Evolutionary conservation across 1,140 invertebrate species (phyloP).

Genomic region (Planococcus citri): DNA sequence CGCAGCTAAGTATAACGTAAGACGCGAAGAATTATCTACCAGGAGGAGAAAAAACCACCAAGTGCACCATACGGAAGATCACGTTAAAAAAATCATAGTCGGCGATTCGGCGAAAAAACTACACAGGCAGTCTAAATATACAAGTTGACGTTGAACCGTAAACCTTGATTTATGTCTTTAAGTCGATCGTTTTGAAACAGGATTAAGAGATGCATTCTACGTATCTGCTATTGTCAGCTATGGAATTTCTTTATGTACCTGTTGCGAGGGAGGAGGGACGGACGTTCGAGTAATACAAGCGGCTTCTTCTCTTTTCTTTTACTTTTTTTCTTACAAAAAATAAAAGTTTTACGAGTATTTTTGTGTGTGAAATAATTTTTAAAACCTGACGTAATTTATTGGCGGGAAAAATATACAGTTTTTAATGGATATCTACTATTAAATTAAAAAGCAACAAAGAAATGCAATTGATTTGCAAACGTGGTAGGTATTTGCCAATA

Average conservation of each 20-base stretch:
- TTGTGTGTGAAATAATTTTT: too few species aligned
- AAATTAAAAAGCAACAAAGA: too few species aligned
- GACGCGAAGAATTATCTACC: neutral
- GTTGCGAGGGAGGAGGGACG: too few species aligned
- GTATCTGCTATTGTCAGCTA: neutral
- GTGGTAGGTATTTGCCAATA: too few species aligned
- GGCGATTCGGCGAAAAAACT: neutral
- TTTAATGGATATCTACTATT: too few species aligned
- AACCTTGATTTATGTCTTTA: slow-evolving; percentile 7
- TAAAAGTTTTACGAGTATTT: too few species aligned
- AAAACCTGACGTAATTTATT: too few species aligned
- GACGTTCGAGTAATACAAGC: too few species aligned
- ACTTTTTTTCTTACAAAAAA: too few species aligned
- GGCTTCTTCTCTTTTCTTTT: too few species aligned
- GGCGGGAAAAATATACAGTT: too few species aligned
- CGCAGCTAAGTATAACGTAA: neutral
- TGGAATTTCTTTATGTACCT: neutral
- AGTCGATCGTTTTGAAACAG: slow-evolving; percentile 2
- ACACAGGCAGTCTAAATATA: neutral
- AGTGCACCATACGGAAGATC: neutral
- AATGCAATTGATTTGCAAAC: too few species aligned
- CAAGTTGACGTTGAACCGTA: slow-evolving; percentile 1
- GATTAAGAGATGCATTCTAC: neutral
- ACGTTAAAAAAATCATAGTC: neutral
- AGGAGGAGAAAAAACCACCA: neutral